These are phyloP conservation scores for Genyomyrus donnyi DNA, from an alignment of 2,113 vertebrate genomes.

Conservation along the genomic window DNA sequence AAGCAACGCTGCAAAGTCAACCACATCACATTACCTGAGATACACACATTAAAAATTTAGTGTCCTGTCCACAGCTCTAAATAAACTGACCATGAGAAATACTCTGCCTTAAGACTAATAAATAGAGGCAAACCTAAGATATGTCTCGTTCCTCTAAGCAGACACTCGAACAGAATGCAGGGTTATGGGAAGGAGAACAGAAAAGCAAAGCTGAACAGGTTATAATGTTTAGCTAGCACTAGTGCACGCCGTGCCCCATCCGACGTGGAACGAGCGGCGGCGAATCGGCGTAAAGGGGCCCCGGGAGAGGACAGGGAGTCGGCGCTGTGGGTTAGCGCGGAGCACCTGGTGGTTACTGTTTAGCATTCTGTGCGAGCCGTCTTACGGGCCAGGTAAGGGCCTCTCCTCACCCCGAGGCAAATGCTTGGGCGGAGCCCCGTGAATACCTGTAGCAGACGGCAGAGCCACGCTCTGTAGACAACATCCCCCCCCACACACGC, in stretches of 20 bases:
- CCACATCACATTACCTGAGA: background rate
- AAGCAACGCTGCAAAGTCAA: no score
- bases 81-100: background rate
- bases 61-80: background rate
- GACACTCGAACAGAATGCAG: background rate
- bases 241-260: background rate
- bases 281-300: background rate
- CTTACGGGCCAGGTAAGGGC: slow-evolving; percentile 4
- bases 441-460: slow-evolving; percentile 32
- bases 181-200: background rate
- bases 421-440: slow-evolving; percentile 36
- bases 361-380: background rate
- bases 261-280: background rate
- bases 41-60: background rate
- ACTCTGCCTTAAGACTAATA: background rate
- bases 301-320: background rate
- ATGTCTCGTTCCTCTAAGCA: background rate
- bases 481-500: background rate
- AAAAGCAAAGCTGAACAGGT: background rate
- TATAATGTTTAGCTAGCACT: background rate
- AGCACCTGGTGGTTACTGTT: background rate
- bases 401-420: slow-evolving; percentile 10
- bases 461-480: background rate
- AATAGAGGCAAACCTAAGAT: background rate
- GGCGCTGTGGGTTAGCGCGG: background rate